Evolutionary conservation across 2,113 vertebrate species (phyloP).

Genomic region (Leucoraja erinaceus): DNA sequence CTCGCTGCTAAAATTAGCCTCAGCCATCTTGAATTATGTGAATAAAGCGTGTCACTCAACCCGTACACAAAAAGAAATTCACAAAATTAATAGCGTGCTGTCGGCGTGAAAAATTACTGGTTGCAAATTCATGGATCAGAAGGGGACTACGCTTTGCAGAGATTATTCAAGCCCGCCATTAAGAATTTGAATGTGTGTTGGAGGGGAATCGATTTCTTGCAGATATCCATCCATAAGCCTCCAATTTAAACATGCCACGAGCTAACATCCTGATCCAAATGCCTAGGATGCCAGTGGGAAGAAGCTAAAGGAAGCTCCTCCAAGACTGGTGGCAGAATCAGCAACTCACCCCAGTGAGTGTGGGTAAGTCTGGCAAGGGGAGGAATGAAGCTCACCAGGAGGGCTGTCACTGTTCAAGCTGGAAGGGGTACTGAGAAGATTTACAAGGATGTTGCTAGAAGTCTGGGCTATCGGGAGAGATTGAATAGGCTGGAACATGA

Average conservation of each 20-base stretch:
- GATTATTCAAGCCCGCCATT: not conserved
- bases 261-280: not conserved
- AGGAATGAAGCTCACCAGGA: not conserved
- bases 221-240: no score
- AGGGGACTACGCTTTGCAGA: not conserved
- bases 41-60: conserved; percentile 42
- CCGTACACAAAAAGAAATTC: not conserved
- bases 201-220: not conserved
- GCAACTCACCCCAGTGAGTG: no score
- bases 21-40: conserved; percentile 44
- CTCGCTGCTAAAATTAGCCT: conserved; percentile 50
- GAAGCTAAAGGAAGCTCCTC: not conserved
- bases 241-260: not conserved
- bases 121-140: conserved; percentile 25
- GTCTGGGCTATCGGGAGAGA: no score
- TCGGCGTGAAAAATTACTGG: not conserved
- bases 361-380: not conserved
- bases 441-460: no score
- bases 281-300: not conserved
- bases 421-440: no score
- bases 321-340: not conserved
- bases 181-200: not conserved
- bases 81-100: not conserved
- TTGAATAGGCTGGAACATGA: no score
- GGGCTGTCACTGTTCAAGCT: not conserved